Conservation (phyloP, 2,113 vertebrate genomes). For the Ursus arctos region DNA sequence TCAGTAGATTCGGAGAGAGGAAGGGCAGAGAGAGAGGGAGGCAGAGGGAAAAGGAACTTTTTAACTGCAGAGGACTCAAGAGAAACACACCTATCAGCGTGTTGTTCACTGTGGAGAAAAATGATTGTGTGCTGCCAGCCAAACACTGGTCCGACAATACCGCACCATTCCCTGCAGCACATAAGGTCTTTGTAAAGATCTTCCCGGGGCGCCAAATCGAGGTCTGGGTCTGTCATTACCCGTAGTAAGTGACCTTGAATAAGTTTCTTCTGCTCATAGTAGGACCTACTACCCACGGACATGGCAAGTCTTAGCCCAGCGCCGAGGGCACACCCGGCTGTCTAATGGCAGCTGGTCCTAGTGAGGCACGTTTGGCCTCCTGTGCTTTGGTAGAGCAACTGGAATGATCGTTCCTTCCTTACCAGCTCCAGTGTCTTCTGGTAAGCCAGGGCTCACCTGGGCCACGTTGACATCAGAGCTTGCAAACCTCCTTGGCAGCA, state of each 20-base stretch:
- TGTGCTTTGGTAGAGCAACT: accelerated
- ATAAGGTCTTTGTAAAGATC: background rate
- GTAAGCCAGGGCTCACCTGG: background rate
- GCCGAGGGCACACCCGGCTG: background rate
- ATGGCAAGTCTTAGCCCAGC: background rate
- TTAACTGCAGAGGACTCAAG: background rate
- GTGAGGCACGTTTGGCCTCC: background rate
- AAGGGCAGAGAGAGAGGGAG: background rate
- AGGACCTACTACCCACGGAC: accelerated
- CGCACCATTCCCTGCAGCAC: background rate
- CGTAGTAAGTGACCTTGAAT: background rate
- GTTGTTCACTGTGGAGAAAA: background rate
- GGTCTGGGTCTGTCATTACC: background rate
- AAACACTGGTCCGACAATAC: background rate
- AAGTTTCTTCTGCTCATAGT: background rate
- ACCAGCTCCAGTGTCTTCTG: background rate
- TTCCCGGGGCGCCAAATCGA: background rate
- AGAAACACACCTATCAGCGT: background rate
- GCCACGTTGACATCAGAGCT: background rate
- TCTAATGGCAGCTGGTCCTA: background rate
- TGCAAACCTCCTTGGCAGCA: slow-evolving; percentile 55
- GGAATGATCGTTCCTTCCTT: background rate
- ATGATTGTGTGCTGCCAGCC: background rate
- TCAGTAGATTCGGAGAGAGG: background rate
- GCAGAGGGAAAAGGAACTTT: background rate